Evolutionary conservation across 92 coral and sea anemone genomes (phyloP), one percentile per base, ranked within the genome.

Genomic region (Epizoanthus stellaris): DNA sequence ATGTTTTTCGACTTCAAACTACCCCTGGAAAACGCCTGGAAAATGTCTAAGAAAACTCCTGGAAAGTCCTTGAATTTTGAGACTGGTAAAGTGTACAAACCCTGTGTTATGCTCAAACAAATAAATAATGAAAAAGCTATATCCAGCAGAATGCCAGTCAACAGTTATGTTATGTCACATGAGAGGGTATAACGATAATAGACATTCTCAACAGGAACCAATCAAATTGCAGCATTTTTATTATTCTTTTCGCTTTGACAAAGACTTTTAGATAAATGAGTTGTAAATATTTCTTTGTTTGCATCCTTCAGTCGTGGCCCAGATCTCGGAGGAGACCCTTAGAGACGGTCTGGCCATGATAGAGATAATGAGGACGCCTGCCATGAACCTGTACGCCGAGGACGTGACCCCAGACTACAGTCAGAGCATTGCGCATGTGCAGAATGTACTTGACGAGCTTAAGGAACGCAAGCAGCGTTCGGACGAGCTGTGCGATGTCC

Each of bases 401-500:
- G 93, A 92, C 58, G 92, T 94, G 75, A 90, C 92, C 10, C 90
- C 90, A 47, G 98, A 96, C 66, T 92, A 87, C 85, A 87, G 82
- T 56, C 84, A 88, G 42, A 94, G 94, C 15, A 81, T 93, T 68
- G 90, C 90, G 85, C 94, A 96, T 81, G 93, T 94, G 73, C 93
- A 92, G 68, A 88, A 91, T 16, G 89, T 96, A 17, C 85, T 96
- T 23, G 98, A 96, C 81, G 98, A 96, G 74, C 92, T 96, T 3
- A 88, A 86, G 66, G 98, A 90, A 73, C 92, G 98, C 62, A 96
- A 91, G 80, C 91, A 92, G 73, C 90, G 98, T 54, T 94, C 98
- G 6, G 98, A 96, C 75, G 98, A 96, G 81, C 87, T 96, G 80
- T 91, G 98, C 49, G 98, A 96, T 76, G 98, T 96, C 77, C 91